A percentile compares a stretch with the other conserved stretches of the same genome.
These are phyloP conservation scores for Lamellibrachia satsuma DNA, from an alignment of 2,888 invertebrate genomes.

Conservation along the genomic window DNA sequence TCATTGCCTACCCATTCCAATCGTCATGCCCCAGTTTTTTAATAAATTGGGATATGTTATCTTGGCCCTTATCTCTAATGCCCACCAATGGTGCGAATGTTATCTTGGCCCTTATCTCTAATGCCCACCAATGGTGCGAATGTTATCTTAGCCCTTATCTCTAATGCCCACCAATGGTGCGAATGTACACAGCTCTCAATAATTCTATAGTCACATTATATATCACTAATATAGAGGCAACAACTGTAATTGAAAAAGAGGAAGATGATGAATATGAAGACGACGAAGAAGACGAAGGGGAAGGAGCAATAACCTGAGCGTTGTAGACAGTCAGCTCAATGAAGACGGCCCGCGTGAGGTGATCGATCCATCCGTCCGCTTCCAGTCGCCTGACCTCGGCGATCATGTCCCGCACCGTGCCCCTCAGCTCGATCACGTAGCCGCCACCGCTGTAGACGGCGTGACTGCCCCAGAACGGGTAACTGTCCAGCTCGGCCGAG, in stretches of 20 bases:
- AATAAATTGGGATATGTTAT: too few species aligned
- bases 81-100: too few species aligned
- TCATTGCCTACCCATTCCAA: too few species aligned
- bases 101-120: too few species aligned
- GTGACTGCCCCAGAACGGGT: conserved; percentile 65
- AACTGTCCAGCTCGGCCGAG: conserved; percentile 62
- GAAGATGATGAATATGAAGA: background rate
- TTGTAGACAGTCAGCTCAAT: conserved; percentile 71
- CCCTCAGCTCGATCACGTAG: conserved; percentile 65
- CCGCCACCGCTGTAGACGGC: conserved; percentile 68
- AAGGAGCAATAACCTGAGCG: conserved; percentile 41
- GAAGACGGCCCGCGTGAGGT: conserved; percentile 68
- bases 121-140: too few species aligned
- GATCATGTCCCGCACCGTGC: conserved; percentile 41
- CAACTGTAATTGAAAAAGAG: background rate
- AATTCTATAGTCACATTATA: too few species aligned
- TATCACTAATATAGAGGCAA: background rate
- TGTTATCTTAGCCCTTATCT: too few species aligned
- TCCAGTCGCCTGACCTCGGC: conserved; percentile 59
- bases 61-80: too few species aligned
- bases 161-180: too few species aligned
- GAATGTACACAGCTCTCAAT: too few species aligned
- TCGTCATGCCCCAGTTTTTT: too few species aligned
- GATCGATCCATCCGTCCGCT: conserved; percentile 67
- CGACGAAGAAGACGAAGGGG: background rate